Conservation (phyloP, 2,888 invertebrate species). For the Ariolimax columbianus region DNA sequence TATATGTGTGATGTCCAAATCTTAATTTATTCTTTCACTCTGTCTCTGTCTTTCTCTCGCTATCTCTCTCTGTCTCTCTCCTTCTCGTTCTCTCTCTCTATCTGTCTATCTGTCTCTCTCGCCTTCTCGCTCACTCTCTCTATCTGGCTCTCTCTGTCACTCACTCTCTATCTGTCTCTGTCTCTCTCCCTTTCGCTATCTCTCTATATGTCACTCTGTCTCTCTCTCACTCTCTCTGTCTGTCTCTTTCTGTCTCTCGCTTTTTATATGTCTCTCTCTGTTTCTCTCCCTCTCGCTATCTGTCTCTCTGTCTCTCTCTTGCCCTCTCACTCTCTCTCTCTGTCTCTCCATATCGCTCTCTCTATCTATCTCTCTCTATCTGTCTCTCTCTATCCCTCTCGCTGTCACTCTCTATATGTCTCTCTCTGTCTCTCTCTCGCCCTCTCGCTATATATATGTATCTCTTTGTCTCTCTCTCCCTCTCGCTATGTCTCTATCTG, state of each 20-base stretch:
- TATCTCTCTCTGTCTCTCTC: slow-evolving; percentile 12
- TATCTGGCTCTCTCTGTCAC: not conserved
- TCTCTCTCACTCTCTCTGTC: slow-evolving; percentile 33
- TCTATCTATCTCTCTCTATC: slow-evolving; percentile 33
- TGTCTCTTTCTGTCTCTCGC: not conserved
- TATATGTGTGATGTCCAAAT: too few relatives aligned
- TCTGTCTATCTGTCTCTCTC: not conserved
- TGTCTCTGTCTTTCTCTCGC: not conserved
- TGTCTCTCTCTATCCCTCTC: slow-evolving; percentile 1
- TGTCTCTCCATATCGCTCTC: not conserved
- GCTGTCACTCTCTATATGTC: too few relatives aligned
- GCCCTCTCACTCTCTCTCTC: too few relatives aligned
- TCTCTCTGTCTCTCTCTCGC: too few relatives aligned
- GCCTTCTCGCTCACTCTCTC: too few relatives aligned
- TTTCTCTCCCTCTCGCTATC: too few relatives aligned
- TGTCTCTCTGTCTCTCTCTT: too few relatives aligned
- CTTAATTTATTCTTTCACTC: not conserved
- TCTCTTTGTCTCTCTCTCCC: not conserved
- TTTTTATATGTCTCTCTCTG: too few relatives aligned
- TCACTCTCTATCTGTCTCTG: not conserved
- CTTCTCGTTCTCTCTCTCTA: slow-evolving; percentile 27
- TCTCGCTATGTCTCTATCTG: slow-evolving; percentile 28
- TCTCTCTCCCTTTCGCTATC: too few relatives aligned
- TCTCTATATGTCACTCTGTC: not conserved
- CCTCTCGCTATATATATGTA: too few relatives aligned